Conservation (phyloP, 2,113 vertebrate genomes). For the Phalacrocorax aristotelis region DNA sequence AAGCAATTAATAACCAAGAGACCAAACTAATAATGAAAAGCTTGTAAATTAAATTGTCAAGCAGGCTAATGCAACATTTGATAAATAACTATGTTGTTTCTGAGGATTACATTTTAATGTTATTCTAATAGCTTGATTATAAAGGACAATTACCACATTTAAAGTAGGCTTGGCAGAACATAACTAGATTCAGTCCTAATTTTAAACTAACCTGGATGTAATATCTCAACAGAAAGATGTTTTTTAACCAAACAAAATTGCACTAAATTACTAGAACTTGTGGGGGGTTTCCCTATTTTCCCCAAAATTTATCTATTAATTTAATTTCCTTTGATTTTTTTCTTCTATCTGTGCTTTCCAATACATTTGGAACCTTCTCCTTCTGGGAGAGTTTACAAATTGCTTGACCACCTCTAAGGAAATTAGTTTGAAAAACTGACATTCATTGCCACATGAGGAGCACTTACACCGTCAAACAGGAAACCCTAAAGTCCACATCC, state of each 20-base stretch:
- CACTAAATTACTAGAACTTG: not conserved
- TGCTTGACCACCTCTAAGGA: not conserved
- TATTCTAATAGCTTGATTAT: slow-evolving; percentile 46
- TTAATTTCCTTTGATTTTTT: not conserved
- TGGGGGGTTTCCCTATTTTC: not conserved
- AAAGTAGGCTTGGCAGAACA: not conserved
- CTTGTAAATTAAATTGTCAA: slow-evolving; percentile 65
- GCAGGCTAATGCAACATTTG: not conserved
- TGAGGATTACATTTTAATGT: slow-evolving; percentile 52
- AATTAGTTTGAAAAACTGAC: not conserved
- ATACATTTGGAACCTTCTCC: not conserved
- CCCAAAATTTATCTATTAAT: not conserved
- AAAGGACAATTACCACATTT: slow-evolving; percentile 43
- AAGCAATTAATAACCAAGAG: slow-evolving; percentile 34
- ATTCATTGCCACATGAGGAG: not conserved
- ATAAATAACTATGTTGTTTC: slow-evolving; percentile 49
- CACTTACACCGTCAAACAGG: not conserved
- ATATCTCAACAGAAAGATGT: not conserved
- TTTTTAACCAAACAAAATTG: not conserved
- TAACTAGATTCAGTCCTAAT: not conserved
- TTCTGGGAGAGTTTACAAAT: not conserved
- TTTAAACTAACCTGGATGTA: not conserved
- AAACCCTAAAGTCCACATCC: not conserved
- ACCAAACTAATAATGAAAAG: slow-evolving; percentile 49
- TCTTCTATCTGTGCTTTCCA: not conserved